Conservation (phyloP, 2,888 invertebrate genomes). For the Muscina levida region DNA sequence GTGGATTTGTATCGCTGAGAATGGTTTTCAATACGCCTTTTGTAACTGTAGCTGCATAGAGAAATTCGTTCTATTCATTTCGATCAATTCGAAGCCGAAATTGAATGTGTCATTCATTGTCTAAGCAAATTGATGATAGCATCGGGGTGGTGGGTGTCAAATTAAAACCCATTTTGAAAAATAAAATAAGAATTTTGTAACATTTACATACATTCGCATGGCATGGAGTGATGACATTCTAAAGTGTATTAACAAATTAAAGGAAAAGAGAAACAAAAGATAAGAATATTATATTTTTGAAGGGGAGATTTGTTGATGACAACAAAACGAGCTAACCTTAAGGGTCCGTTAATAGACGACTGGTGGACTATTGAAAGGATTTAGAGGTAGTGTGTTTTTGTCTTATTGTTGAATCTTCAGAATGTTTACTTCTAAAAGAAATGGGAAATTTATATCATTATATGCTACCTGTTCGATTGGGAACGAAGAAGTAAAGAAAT, state of each 20-base stretch:
- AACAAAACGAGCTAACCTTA: too few relatives aligned
- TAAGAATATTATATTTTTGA: neutral
- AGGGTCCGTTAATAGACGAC: too few relatives aligned
- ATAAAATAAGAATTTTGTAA: constrained; percentile 29
- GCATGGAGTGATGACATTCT: neutral
- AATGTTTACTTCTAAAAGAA: too few relatives aligned
- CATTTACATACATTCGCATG: constrained; percentile 11
- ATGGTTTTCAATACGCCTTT: too few relatives aligned
- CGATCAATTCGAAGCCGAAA: constrained; percentile 47
- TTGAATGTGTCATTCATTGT: constrained; percentile 53
- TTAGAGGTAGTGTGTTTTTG: too few relatives aligned
- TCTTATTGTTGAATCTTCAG: too few relatives aligned
- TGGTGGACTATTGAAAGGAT: too few relatives aligned
- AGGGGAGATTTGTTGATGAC: neutral
- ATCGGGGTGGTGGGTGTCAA: constrained; percentile 21
- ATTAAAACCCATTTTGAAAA: constrained; percentile 44
- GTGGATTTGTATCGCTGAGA: neutral
- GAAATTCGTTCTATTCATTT: constrained; percentile 22
- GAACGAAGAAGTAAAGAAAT: too few relatives aligned
- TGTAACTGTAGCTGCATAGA: neutral
- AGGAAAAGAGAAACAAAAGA: neutral
- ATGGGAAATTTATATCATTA: too few relatives aligned
- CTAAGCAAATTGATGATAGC: constrained; percentile 35
- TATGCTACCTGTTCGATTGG: too few relatives aligned
- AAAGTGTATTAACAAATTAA: neutral